Conservation (phyloP, 2,888 invertebrate genomes). For the Drosophila barbarae region DNA sequence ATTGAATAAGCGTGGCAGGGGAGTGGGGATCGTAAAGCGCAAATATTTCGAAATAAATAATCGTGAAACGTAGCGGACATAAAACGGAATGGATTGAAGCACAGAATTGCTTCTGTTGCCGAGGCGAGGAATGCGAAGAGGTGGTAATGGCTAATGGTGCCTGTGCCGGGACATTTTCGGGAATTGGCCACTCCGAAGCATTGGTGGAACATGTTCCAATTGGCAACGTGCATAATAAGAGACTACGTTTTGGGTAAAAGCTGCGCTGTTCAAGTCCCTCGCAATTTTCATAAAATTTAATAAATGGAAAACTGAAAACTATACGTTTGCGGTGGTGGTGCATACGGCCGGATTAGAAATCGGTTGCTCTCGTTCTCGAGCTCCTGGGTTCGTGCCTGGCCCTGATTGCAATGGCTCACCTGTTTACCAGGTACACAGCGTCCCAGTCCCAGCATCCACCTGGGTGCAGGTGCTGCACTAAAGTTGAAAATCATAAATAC, state of each 20-base stretch:
- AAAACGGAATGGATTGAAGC: slow-evolving; percentile 5
- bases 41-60: slow-evolving; percentile 28
- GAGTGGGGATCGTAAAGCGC: slow-evolving; percentile 20
- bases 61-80: slow-evolving; percentile 21
- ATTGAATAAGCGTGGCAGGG: slow-evolving; percentile 29
- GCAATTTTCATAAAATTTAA: not conserved
- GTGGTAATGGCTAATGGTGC: not conserved
- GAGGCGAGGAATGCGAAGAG: not conserved
- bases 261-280: not conserved
- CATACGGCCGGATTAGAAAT: slow-evolving; percentile 22
- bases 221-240: slow-evolving; percentile 1
- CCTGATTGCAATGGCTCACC: slow-evolving; percentile 47
- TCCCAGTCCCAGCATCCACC: not conserved
- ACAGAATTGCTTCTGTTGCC: not conserved
- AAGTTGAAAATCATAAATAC: slow-evolving; percentile 37
- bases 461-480: slow-evolving; percentile 26
- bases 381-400: slow-evolving; percentile 23
- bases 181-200: not conserved
- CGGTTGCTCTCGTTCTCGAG: not conserved
- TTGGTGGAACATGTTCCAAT: not conserved
- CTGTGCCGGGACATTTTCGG: not conserved
- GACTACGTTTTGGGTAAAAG: not conserved
- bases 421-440: slow-evolving; percentile 26
- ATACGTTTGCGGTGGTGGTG: slow-evolving; percentile 1
- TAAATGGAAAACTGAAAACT: not conserved